Evolutionary conservation across 2,797 vertebrate species (phyloP).

Genomic region (Gallinago nigripennis): DNA sequence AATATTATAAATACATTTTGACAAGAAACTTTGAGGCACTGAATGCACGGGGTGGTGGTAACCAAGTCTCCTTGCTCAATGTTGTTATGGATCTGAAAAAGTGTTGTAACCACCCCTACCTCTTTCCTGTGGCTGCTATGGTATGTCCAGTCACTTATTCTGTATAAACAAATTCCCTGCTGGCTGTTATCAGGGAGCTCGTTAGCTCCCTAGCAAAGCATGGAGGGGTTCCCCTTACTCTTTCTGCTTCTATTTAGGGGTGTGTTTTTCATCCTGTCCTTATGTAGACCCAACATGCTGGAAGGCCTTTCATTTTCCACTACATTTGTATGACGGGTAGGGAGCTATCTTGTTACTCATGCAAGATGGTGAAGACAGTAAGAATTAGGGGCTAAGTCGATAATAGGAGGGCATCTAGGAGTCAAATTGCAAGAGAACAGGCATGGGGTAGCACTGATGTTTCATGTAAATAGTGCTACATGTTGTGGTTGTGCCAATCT

Average conservation of each 20-base stretch:
- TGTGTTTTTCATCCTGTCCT: background rate
- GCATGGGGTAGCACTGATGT: background rate
- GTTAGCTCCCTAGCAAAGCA: background rate
- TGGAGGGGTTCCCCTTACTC: background rate
- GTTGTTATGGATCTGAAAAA: conserved; percentile 99
- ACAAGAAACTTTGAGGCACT: conserved; percentile 97
- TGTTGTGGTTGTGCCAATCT: background rate
- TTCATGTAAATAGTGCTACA: background rate
- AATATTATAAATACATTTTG: conserved; percentile 98
- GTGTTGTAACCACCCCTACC: conserved; percentile 98
- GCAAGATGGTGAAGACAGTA: background rate
- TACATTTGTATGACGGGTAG: background rate
- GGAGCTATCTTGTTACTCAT: background rate
- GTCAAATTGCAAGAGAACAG: background rate
- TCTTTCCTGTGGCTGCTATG: conserved; percentile 94
- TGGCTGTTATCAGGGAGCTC: background rate
- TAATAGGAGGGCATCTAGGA: background rate
- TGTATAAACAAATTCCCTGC: background rate
- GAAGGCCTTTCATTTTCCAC: background rate
- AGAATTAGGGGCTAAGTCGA: background rate
- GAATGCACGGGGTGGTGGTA: conserved; percentile 95
- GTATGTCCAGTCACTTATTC: conserved; percentile 70
- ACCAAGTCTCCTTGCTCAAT: conserved; percentile 96
- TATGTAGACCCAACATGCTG: background rate
- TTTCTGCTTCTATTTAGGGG: background rate